Percentiles rank a stretch among this genome's conserved stretches.
phyloP scores from a whole-genome alignment of 2,888 invertebrate genomes.

The Nomada fabriciana region DNA sequence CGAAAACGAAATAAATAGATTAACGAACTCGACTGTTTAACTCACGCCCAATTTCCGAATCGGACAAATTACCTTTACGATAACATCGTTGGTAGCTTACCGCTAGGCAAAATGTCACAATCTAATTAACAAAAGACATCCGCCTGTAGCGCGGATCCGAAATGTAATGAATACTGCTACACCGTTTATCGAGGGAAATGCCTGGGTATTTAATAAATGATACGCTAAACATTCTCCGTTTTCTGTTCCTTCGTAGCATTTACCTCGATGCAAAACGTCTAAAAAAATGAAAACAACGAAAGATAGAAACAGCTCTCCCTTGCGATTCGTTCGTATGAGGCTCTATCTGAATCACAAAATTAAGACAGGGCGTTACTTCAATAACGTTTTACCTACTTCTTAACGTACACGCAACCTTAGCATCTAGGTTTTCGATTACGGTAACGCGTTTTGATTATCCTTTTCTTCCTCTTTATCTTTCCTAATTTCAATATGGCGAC shows the following conservation, averaged over 20 bases:
- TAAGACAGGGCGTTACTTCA: slow-evolving; percentile 34
- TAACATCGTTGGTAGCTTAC: slow-evolving; percentile 22
- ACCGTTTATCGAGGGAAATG: slow-evolving; percentile 50
- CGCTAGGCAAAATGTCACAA: slow-evolving; percentile 41
- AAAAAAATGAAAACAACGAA: neutral
- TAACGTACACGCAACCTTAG: slow-evolving; percentile 61
- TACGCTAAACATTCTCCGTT: slow-evolving; percentile 27
- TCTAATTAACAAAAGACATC: slow-evolving; percentile 39
- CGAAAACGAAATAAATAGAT: slow-evolving; percentile 62
- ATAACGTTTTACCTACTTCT: slow-evolving; percentile 40
- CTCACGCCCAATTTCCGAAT: slow-evolving; percentile 34
- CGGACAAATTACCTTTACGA: slow-evolving; percentile 24
- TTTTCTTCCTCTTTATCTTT: slow-evolving; percentile 35
- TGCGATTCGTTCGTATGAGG: slow-evolving; percentile 38
- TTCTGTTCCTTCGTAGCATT: slow-evolving; percentile 34
- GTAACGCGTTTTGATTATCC: slow-evolving; percentile 72
- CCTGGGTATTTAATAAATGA: slow-evolving; percentile 31
- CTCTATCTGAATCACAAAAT: slow-evolving; percentile 42
- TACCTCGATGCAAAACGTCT: slow-evolving; percentile 31
- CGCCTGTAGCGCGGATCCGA: slow-evolving; percentile 24
- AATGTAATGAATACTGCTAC: slow-evolving; percentile 51
- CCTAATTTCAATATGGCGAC: slow-evolving; percentile 57
- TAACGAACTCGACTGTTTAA: slow-evolving; percentile 44
- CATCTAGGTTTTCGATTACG: slow-evolving; percentile 67
- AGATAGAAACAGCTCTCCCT: neutral